These are phyloP conservation scores for Diarsia brunnea DNA, from an alignment of 2,888 invertebrate genomes.

Conservation along the genomic window DNA sequence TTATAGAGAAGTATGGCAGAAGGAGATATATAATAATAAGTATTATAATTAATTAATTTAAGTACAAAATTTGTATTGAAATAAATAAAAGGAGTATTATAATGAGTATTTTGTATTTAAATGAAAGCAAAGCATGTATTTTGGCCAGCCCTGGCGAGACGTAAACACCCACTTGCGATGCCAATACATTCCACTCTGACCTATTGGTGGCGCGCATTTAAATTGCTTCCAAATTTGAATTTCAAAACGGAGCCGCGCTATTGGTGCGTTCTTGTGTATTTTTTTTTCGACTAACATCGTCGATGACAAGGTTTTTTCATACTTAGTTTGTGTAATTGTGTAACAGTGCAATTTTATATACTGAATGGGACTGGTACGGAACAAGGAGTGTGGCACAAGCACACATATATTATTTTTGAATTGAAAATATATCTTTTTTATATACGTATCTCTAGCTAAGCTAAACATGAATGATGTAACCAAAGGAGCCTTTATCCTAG, in stretches of 20 bases:
- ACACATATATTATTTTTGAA: too few relatives aligned
- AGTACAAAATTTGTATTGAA: too few relatives aligned
- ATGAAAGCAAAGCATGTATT: neutral
- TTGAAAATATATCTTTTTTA: too few relatives aligned
- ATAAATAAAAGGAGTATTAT: too few relatives aligned
- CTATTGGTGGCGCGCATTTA: slow-evolving; percentile 87
- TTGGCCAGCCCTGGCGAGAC: slow-evolving; percentile 1
- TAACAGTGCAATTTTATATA: neutral
- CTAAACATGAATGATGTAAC: too few relatives aligned
- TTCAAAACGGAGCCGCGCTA: slow-evolving; percentile 77
- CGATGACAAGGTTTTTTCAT: slow-evolving; percentile 72
- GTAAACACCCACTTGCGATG: slow-evolving; percentile 76
- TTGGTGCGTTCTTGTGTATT: slow-evolving; percentile 73
- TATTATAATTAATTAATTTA: too few relatives aligned
- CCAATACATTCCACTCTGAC: slow-evolving; percentile 87
- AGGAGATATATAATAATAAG: neutral
- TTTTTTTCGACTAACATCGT: slow-evolving; percentile 67
- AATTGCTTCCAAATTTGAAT: slow-evolving; percentile 86
- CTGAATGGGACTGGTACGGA: neutral
- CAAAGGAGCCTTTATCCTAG: too few relatives aligned
- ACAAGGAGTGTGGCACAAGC: neutral
- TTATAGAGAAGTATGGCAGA: neutral
- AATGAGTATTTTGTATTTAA: neutral
- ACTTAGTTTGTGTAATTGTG: slow-evolving; percentile 29
- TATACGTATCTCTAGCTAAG: too few relatives aligned